These are phyloP conservation scores for Jaculus jaculus DNA, from an alignment of 2,113 vertebrate genomes.

Conservation along the genomic window DNA sequence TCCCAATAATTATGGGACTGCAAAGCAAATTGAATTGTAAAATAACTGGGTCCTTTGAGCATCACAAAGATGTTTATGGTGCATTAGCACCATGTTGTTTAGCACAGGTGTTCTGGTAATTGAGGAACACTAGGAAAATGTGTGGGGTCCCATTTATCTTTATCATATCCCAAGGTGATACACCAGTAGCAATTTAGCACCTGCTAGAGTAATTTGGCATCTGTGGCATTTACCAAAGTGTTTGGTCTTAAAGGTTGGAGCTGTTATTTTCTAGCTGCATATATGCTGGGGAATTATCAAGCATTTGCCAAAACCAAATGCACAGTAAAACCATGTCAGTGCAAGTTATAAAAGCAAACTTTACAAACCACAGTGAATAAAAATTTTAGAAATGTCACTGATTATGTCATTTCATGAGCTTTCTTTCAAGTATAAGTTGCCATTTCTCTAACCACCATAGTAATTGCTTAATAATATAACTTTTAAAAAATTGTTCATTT, in stretches of 20 bases:
- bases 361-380: conserved; percentile 42
- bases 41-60: conserved; percentile 42
- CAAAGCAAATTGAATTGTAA: conserved; percentile 42
- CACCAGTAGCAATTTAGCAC: conserved; percentile 71
- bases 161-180: conserved; percentile 63
- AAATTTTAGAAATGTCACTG: not conserved
- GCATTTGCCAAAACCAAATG: conserved; percentile 35
- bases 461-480: not conserved
- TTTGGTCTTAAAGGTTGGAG: conserved; percentile 75
- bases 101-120: conserved; percentile 64
- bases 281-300: conserved; percentile 15
- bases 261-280: conserved; percentile 63
- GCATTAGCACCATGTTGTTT: conserved; percentile 46
- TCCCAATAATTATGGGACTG: not conserved
- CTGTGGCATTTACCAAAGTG: conserved; percentile 67
- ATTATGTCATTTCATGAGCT: not conserved
- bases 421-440: not conserved
- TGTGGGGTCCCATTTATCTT: conserved; percentile 62
- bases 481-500: too few relatives aligned
- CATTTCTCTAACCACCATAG: not conserved
- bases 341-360: conserved; percentile 52
- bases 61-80: conserved; percentile 50
- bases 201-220: conserved; percentile 75
- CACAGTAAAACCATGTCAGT: conserved; percentile 47
- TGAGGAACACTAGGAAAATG: conserved; percentile 63